These are phyloP conservation scores for Lasioglossum oenotherae DNA, from an alignment of 2,888 invertebrate species.

Conservation along the genomic window DNA sequence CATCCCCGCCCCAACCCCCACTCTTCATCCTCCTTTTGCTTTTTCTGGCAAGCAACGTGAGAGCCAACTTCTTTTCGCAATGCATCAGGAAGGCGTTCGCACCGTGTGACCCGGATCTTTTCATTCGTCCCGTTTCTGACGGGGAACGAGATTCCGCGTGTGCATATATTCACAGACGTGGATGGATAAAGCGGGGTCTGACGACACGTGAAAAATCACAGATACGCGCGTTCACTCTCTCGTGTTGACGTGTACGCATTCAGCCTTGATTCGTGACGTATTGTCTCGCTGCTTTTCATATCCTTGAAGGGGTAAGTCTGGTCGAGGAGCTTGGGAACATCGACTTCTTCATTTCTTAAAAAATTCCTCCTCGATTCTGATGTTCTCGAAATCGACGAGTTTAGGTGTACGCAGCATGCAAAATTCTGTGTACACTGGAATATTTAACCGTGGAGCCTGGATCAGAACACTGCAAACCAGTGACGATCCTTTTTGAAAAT, in stretches of 20 bases:
- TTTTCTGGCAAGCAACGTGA: constrained; percentile 32
- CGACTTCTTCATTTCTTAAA: not conserved
- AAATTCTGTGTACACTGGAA: not conserved
- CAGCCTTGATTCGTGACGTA: constrained; percentile 26
- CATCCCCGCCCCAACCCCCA: not conserved
- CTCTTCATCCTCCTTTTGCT: constrained; percentile 25
- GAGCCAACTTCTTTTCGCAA: constrained; percentile 57
- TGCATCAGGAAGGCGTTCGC: constrained; percentile 62
- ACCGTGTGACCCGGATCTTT: constrained; percentile 67
- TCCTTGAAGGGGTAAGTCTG: not conserved
- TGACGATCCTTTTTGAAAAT: not conserved
- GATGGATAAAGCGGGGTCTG: constrained; percentile 49
- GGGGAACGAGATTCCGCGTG: constrained; percentile 41
- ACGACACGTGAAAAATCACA: constrained; percentile 57
- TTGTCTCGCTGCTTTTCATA: not conserved
- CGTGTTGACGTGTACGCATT: constrained; percentile 5
- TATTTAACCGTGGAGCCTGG: no score
- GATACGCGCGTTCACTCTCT: constrained; percentile 25
- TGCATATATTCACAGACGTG: constrained; percentile 45
- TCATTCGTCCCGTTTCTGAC: constrained; percentile 64
- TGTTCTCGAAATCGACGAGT: not conserved
- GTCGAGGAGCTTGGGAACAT: not conserved
- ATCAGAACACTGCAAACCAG: not conserved
- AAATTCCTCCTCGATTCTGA: not conserved
- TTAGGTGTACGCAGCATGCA: not conserved